Evolutionary conservation across 2,888 invertebrate genomes (phyloP).

Genomic region (Masnerella sp.): DNA sequence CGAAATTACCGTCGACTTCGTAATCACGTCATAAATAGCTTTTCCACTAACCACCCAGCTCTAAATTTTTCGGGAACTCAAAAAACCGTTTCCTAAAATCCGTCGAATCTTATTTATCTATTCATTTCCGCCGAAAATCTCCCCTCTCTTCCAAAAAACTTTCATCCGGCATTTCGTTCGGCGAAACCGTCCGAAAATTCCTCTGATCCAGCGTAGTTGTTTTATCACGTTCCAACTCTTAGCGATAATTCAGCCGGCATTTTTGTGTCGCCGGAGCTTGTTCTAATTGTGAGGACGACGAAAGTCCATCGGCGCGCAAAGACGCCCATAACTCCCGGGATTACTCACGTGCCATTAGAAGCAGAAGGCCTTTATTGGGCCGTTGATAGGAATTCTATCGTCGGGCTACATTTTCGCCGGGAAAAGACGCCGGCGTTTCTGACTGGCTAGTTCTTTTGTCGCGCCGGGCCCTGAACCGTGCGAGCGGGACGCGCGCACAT

Average conservation of each 20-base stretch:
- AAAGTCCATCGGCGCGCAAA: constrained; percentile 49
- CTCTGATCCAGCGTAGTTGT: background rate
- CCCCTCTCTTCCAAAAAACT: background rate
- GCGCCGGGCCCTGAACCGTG: constrained; percentile 53
- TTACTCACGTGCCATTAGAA: constrained; percentile 76
- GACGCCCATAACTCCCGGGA: constrained; percentile 68
- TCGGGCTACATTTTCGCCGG: constrained; percentile 58
- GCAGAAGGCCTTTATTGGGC: constrained; percentile 72
- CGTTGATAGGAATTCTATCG: constrained; percentile 70
- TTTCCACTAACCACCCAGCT: too few species aligned
- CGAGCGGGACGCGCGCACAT: constrained; percentile 32
- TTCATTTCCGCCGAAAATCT: background rate
- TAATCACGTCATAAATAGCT: too few species aligned
- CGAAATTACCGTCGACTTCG: too few species aligned
- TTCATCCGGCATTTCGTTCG: background rate
- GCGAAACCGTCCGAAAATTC: too few species aligned
- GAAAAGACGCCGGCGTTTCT: constrained; percentile 67
- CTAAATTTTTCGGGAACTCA: too few species aligned
- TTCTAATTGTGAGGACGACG: constrained; percentile 55
- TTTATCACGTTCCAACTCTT: constrained; percentile 6
- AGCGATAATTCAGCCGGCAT: constrained; percentile 7
- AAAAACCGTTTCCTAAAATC: too few species aligned
- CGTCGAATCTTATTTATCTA: too few species aligned
- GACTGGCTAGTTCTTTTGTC: constrained; percentile 73
- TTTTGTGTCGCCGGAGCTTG: constrained; percentile 38